A percentile compares a stretch with the other conserved stretches of the same genome.
These are phyloP conservation scores for Myotis pilosus DNA, from an alignment of 2,797 vertebrate species.

Conservation along the genomic window DNA sequence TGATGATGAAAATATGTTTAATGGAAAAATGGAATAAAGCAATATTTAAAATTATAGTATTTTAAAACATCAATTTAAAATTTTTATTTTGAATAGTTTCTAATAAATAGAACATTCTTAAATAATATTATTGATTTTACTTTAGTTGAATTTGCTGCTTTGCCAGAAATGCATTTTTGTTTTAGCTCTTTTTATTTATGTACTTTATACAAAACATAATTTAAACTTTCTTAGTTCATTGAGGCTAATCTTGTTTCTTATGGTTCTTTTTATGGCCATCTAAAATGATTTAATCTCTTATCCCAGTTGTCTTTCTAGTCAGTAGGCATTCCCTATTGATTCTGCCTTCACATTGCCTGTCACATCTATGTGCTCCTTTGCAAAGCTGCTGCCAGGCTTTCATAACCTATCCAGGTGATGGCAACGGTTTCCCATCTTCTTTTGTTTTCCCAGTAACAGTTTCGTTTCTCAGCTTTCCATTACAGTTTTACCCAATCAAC, in stretches of 20 bases:
- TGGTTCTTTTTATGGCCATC: not conserved
- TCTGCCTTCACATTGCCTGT: not conserved
- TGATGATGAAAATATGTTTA: conserved; percentile 14
- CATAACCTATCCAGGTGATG: not conserved
- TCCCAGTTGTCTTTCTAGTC: not conserved
- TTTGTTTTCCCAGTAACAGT: not conserved
- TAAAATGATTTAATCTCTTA: not conserved
- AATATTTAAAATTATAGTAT: not conserved
- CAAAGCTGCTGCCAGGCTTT: not conserved
- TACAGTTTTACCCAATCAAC: not conserved
- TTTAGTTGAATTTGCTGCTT: conserved; percentile 36
- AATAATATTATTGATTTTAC: conserved; percentile 7
- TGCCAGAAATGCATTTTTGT: not conserved
- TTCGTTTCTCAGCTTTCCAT: not conserved
- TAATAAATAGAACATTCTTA: conserved; percentile 36
- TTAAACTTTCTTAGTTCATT: conserved; percentile 6
- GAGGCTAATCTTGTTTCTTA: not conserved
- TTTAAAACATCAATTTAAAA: conserved; percentile 10
- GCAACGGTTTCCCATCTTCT: not conserved
- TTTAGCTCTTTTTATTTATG: not conserved
- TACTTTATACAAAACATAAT: not conserved
- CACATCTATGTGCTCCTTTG: not conserved
- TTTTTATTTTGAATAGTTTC: conserved; percentile 42
- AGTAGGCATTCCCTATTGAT: not conserved
- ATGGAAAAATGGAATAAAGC: conserved; percentile 7